Evolutionary conservation across 2,797 vertebrate genomes (phyloP).

Genomic region (Chaetophractus vellerosus): DNA sequence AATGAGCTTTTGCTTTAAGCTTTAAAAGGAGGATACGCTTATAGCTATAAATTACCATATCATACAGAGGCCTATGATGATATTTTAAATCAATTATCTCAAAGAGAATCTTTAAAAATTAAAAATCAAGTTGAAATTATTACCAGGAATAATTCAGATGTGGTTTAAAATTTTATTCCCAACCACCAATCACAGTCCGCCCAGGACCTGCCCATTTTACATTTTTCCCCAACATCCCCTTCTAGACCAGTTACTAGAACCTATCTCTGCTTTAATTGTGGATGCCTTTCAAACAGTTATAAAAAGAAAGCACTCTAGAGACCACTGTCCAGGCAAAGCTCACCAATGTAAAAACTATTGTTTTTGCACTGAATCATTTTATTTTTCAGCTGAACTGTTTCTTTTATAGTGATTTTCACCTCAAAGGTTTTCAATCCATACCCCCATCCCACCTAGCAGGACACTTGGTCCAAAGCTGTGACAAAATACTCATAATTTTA

Average conservation of each 20-base stretch:
- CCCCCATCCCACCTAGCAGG: not conserved
- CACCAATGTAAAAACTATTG: slow-evolving; percentile 66
- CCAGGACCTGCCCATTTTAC: not conserved
- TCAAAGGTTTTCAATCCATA: slow-evolving; percentile 68
- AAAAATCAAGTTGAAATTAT: slow-evolving; percentile 12
- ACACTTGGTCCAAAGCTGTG: slow-evolving; percentile 56
- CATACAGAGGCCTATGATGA: not conserved
- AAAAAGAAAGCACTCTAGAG: not conserved
- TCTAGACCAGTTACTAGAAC: not conserved
- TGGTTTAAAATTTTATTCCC: not conserved
- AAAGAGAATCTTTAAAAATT: not conserved
- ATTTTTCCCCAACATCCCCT: not conserved
- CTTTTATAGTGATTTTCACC: slow-evolving; percentile 75
- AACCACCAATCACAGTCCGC: not conserved
- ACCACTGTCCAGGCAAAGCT: not conserved
- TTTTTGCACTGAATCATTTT: slow-evolving; percentile 77
- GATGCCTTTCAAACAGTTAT: not conserved
- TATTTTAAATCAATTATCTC: slow-evolving; percentile 52
- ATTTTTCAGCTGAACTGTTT: slow-evolving; percentile 79
- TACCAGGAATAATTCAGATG: not conserved
- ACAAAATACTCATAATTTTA: slow-evolving; percentile 71
- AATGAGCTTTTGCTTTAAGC: slow-evolving; percentile 38
- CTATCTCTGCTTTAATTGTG: not conserved
- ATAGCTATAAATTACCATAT: not conserved
- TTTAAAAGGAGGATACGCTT: slow-evolving; percentile 38